Evolutionary conservation across 2,797 vertebrate genomes (phyloP), one percentile per base, ranked within the genome.

Genomic region (Sebastes itinus): DNA sequence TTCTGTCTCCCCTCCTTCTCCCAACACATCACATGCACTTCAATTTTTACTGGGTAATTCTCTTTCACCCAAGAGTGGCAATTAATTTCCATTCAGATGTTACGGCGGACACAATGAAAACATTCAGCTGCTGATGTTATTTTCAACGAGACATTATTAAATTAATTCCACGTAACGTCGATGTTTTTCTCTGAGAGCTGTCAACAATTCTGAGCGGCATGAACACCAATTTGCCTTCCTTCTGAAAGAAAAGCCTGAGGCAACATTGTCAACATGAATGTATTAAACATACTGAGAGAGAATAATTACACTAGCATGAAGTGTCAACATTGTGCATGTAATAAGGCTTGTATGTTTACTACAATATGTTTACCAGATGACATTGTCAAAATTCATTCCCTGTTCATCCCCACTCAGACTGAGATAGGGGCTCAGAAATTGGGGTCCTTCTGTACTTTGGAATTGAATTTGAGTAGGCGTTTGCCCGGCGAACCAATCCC

Each of bases 391-490:
- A 76, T 46, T 27, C 18, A 80, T 77, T 69, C 61, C 56, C 25
- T 60, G 70, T 58, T 85, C 76, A 81, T 84, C 42, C 74, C 28
- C 63, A n/a, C 72, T 81, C 75, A 42, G 68, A 63, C 78, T 83
- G 76, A 32, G 75, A 81, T 30, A 60, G 60, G 20, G 68, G 80
- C 75, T 82, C 61, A 61, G 28, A 77, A 75, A 82, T 87, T 75
- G 80, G 74, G 35, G 55, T 68, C 67, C 72, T 49, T 84, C 75
- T 79, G 68, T 81, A 32, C 66, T 52, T 52, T 52, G 49, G 91
- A 90, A 93, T 84, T 86, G 73, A 88, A 92, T 88, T 87, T 65
- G 84, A 88, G 82, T 32, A 42, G 75, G 62, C 68, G 27, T 60
- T 80, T 86, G 70, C 80, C 67, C 49, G 23, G 72, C n/a, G 30